phyloP scores from a whole-genome alignment of 2,888 invertebrate species.

The Cremastinae sp. region DNA sequence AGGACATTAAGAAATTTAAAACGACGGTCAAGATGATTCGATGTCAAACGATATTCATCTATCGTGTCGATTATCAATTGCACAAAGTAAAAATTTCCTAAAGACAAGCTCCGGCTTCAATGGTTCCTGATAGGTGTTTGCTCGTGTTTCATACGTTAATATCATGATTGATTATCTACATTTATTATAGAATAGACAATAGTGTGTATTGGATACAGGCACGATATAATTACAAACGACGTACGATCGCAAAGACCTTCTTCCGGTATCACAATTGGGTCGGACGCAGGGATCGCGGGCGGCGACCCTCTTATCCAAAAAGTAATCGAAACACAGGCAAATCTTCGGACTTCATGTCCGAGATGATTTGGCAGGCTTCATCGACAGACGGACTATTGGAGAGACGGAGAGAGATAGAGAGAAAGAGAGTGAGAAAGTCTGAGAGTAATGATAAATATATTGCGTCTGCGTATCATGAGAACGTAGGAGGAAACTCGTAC shows the following conservation, averaged over 20 bases:
- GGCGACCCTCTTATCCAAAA: constrained; percentile 50
- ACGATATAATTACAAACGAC: constrained; percentile 78
- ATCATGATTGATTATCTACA: constrained; percentile 61
- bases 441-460: constrained; percentile 32
- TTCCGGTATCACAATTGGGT: constrained; percentile 76
- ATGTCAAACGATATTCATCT: constrained; percentile 62
- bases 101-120: constrained; percentile 38
- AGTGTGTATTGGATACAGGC: constrained; percentile 78
- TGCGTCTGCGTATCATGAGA: constrained; percentile 18
- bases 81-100: constrained; percentile 64
- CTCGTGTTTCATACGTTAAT: constrained; percentile 69
- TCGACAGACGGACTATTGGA: constrained; percentile 34
- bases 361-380: constrained; percentile 40
- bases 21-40: constrained; percentile 52
- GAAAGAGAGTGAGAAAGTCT: constrained; percentile 5
- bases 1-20: constrained; percentile 25
- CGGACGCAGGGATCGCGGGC: constrained; percentile 52
- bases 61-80: constrained; percentile 70
- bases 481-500: constrained; percentile 63
- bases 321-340: constrained; percentile 60
- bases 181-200: constrained; percentile 69
- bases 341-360: constrained; percentile 73
- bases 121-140: constrained; percentile 53
- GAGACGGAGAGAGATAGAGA: constrained; percentile 11
- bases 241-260: constrained; percentile 73